Percentiles rank a stretch among this genome's conserved stretches.
These are phyloP conservation scores for Diphyllodes magnificus DNA, from an alignment of 2,113 vertebrate species.

Conservation along the genomic window DNA sequence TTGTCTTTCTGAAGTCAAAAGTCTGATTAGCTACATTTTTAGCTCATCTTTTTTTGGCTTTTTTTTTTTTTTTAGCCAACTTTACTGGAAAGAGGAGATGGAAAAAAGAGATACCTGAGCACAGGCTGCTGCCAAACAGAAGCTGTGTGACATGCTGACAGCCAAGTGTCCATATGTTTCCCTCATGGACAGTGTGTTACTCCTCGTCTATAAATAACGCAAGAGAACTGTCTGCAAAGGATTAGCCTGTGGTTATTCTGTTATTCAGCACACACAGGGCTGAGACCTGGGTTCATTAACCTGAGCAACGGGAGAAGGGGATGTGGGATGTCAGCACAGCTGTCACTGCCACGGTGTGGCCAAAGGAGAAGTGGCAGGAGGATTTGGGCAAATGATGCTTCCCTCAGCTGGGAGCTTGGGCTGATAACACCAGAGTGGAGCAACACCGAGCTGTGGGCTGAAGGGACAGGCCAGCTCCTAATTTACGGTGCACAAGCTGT, in stretches of 20 bases:
- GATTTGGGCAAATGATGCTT: not conserved
- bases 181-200: not conserved
- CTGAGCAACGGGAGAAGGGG: not conserved
- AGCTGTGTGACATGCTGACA: not conserved
- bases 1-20: not conserved
- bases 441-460: not conserved
- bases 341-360: fast-evolving
- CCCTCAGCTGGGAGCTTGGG: not conserved
- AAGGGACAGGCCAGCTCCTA: not conserved
- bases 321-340: not conserved
- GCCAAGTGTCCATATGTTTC: not conserved
- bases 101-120: not conserved
- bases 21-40: not conserved
- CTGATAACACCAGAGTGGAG: not conserved
- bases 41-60: not conserved
- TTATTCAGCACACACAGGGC: not conserved
- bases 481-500: not conserved
- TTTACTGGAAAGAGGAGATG: not conserved
- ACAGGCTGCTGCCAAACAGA: not conserved
- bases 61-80: not conserved
- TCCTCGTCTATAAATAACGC: not conserved
- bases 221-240: not conserved
- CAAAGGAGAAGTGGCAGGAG: not conserved
- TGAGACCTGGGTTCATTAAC: not conserved
- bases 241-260: not conserved